Evolutionary conservation across 2,113 vertebrate species (phyloP).

Genomic region (Gila orcuttii): DNA sequence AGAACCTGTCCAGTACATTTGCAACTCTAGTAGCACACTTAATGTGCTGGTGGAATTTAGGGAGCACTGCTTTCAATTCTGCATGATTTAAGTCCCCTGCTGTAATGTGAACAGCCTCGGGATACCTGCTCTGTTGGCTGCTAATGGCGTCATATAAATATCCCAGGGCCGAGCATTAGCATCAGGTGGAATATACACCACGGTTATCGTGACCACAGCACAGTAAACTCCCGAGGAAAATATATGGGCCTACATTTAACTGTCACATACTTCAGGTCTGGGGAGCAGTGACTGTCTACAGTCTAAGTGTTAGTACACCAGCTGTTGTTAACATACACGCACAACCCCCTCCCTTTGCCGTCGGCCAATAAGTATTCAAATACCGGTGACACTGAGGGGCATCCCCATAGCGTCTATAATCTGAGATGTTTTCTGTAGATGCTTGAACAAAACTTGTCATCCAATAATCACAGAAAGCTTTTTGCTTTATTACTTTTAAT

Average conservation of each 20-base stretch:
- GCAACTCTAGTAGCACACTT: background rate
- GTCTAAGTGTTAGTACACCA: constrained; percentile 21
- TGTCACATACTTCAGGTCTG: background rate
- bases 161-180: background rate
- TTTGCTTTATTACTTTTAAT: too few species aligned
- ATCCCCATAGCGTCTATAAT: too few species aligned
- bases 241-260: constrained; percentile 16
- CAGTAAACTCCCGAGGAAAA: background rate
- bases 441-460: too few species aligned
- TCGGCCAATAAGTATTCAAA: too few species aligned
- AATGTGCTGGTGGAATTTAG: too few species aligned
- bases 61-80: background rate
- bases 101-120: background rate
- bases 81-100: background rate
- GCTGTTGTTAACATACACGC: background rate
- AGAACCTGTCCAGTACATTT: background rate
- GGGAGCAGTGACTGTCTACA: constrained; percentile 10
- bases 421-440: too few species aligned
- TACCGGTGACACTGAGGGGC: too few species aligned
- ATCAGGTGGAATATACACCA: background rate
- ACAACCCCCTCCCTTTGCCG: too few species aligned
- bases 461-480: too few species aligned
- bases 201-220: background rate
- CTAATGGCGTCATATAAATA: background rate
- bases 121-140: background rate